These are phyloP conservation scores for Athene noctua DNA, from an alignment of 2,113 vertebrate genomes.

Conservation along the genomic window DNA sequence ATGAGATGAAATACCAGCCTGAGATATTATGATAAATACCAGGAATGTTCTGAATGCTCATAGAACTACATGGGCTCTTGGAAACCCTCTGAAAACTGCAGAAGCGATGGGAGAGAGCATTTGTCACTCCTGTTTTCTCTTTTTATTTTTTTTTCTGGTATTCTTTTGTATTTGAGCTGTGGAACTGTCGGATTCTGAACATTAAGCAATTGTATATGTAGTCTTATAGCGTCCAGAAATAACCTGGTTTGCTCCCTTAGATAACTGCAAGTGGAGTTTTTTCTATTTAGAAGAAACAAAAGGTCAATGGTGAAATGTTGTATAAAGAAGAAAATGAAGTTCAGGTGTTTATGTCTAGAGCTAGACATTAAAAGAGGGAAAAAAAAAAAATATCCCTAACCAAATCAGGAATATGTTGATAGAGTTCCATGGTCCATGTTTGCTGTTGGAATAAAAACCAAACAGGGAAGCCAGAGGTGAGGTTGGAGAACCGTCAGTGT, in stretches of 20 bases:
- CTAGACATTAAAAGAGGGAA: not conserved
- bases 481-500: not conserved
- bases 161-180: not conserved
- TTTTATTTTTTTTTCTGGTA: not conserved
- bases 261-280: not conserved
- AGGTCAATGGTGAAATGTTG: not conserved
- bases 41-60: not conserved
- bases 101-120: not conserved
- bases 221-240: not conserved
- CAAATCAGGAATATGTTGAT: not conserved
- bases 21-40: not conserved
- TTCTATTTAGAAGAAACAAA: not conserved
- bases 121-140: not conserved
- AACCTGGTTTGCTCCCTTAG: not conserved
- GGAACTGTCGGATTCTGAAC: not conserved
- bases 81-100: not conserved
- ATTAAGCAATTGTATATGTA: accelerated
- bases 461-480: not conserved
- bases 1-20: not conserved
- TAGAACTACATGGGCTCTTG: not conserved
- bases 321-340: not conserved
- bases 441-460: not conserved
- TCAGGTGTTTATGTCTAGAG: not conserved
- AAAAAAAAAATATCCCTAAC: not conserved
- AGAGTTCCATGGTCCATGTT: not conserved